Percentiles rank a stretch among this genome's conserved stretches.
Evolutionary conservation across 92 coral and sea anemone species (phyloP).

Genomic region (Zoanthus sansibaricus): DNA sequence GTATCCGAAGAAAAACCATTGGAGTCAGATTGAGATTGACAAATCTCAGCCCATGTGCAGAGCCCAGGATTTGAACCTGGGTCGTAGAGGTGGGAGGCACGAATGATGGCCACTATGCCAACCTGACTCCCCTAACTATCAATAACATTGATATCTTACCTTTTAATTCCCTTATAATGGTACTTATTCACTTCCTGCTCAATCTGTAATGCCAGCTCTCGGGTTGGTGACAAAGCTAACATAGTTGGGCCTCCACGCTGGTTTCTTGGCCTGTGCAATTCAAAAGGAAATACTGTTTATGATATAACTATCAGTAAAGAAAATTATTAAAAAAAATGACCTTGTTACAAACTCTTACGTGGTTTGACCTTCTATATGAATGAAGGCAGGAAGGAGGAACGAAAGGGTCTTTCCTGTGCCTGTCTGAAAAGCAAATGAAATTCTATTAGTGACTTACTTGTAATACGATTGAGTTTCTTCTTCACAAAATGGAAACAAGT

Average conservation of each 20-base stretch:
- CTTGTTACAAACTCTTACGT: constrained; percentile 61
- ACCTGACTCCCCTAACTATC: too few species aligned
- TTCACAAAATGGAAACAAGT: too few species aligned
- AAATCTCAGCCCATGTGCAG: too few species aligned
- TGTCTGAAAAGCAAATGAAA: constrained; percentile 69
- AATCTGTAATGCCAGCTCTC: constrained; percentile 94
- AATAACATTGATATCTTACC: constrained; percentile 48
- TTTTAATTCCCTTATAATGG: constrained; percentile 93
- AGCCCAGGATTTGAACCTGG: too few species aligned
- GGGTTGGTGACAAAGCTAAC: constrained; percentile 90
- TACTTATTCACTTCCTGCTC: constrained; percentile 94
- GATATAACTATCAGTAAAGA: not conserved
- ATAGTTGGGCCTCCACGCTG: constrained; percentile 89
- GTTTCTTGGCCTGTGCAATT: constrained; percentile 70
- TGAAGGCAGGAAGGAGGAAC: constrained; percentile 89
- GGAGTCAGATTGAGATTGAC: too few species aligned
- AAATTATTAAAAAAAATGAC: not conserved
- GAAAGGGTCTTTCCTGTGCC: constrained; percentile 98
- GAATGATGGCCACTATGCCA: too few species aligned
- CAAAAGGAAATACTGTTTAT: not conserved
- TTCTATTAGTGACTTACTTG: not conserved
- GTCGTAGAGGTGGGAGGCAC: too few species aligned
- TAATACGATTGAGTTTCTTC: not conserved
- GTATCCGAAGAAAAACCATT: too few species aligned
- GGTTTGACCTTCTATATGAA: constrained; percentile 94